Evolutionary conservation across 2,888 invertebrate genomes (phyloP).

Genomic region (Dicyrtomina minuta): DNA sequence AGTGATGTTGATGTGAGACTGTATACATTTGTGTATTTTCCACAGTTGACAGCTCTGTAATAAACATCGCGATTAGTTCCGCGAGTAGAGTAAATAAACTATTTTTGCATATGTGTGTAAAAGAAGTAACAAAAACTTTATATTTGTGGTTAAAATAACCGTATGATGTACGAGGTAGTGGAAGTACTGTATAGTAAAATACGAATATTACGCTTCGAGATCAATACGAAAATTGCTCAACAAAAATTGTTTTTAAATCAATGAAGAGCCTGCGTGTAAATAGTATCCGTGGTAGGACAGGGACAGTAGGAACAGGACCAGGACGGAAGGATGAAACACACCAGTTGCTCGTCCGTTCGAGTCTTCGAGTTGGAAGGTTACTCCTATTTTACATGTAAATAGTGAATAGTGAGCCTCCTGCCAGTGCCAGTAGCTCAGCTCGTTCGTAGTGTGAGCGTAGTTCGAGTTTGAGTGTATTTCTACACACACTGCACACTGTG

Average conservation of each 20-base stretch:
- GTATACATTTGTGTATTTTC: no score
- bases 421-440: no score
- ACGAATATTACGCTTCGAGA: slow-evolving; percentile 18
- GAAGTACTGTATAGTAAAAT: background rate
- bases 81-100: no score
- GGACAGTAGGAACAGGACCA: no score
- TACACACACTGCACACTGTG: no score
- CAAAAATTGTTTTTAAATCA: slow-evolving; percentile 22
- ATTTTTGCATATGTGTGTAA: background rate
- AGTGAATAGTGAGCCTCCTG: background rate
- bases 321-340: background rate
- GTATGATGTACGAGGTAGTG: background rate
- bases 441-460: no score
- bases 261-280: slow-evolving; percentile 26
- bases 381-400: background rate
- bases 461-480: background rate
- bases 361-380: slow-evolving; percentile 7
- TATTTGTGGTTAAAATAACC: background rate
- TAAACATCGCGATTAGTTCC: no score
- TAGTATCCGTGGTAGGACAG: background rate
- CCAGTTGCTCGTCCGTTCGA: slow-evolving; percentile 27
- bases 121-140: background rate
- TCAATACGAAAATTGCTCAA: slow-evolving; percentile 26
- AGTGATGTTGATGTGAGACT: no score
- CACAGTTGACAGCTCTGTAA: background rate